Base-by-base conservation (phyloP, 2,797 vertebrate species). In the Novumbra hubbsi region DNA sequence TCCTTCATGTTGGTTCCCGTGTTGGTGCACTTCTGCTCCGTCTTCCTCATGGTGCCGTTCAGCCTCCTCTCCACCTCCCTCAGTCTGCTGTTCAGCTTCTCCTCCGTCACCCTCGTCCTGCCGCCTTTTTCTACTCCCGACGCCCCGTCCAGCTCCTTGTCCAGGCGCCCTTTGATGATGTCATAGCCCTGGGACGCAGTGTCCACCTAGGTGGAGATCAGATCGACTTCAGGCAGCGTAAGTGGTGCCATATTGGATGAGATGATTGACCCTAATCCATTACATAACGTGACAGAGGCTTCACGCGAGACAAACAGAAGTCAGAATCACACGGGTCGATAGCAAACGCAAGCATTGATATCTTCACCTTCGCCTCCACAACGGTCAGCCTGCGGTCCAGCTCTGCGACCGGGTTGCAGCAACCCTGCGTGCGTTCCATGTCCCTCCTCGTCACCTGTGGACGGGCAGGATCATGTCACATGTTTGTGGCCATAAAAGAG, bases 31-130 rank as follows among this genome's bases (percentile, higher is more conserved):
- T 91, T 92, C 27, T 94, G 94, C 74, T 93, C 95, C 0, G 93
- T 84, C 84, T 94, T 94, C 62, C 95, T 95, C 86, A 95, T 76
- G 0, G 94, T 97, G 84, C 91, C 92, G 0, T 95, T 95, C 77
- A 95, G 70, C 62, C 88, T 88, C 71, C 93, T 92, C 83, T 97
- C 97, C n/a, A 96, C 49, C 1, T 94, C 93, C 5, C 91, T 88
- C 41, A 95, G 83, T 68, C 78, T 87, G 50, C 75, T 80, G 55
- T 79, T 93, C 28, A 94, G 19, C 74, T 79, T 88, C 70, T 95
- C 93, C 48, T 94, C 93, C 0, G 88, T 85, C 49, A 89, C 86
- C 70, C 85, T 80, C 68, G 85, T 87, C 72, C 86, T 89, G 15
- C 84, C 85, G 57, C 88, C 90, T 71, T 67, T 75, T 0, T 34